These are phyloP conservation scores for Chaetorhynchus papuensis DNA, from an alignment of 2,113 vertebrate species.

Conservation along the genomic window DNA sequence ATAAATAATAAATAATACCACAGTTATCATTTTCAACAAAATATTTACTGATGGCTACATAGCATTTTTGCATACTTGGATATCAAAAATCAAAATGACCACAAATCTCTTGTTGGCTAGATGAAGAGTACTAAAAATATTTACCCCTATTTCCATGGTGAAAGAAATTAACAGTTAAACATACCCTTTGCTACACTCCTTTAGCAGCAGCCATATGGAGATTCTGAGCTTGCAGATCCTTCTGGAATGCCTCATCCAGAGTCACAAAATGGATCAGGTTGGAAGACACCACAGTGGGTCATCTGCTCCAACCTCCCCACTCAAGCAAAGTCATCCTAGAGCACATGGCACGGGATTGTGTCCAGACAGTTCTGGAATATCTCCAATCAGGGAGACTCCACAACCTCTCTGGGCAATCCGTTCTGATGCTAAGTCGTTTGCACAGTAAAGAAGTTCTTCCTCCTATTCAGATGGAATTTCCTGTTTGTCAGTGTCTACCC, in stretches of 20 bases:
- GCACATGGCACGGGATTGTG: not conserved
- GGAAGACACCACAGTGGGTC: not conserved
- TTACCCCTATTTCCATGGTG: not conserved
- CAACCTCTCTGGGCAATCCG: not conserved
- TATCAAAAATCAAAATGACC: not conserved
- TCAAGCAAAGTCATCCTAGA: not conserved
- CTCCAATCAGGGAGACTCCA: not conserved
- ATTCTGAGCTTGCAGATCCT: not conserved
- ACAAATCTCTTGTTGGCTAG: not conserved
- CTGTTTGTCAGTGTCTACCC: not conserved
- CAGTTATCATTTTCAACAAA: not conserved
- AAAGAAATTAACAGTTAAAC: not conserved
- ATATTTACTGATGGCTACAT: not conserved
- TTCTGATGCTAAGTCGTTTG: fast-evolving
- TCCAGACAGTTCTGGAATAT: not conserved
- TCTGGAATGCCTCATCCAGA: not conserved
- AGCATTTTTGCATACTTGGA: not conserved
- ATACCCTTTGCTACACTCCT: not conserved
- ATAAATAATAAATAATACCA: not conserved
- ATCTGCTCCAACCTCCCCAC: not conserved
- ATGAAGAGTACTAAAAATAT: not conserved
- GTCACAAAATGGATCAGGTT: not conserved
- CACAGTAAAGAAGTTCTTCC: not conserved
- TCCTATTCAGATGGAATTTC: not conserved
- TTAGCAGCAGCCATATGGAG: not conserved